Evolutionary conservation across 2,797 vertebrate genomes (phyloP), one percentile per base, ranked within the genome.

Genomic region (Dallia pectoralis): DNA sequence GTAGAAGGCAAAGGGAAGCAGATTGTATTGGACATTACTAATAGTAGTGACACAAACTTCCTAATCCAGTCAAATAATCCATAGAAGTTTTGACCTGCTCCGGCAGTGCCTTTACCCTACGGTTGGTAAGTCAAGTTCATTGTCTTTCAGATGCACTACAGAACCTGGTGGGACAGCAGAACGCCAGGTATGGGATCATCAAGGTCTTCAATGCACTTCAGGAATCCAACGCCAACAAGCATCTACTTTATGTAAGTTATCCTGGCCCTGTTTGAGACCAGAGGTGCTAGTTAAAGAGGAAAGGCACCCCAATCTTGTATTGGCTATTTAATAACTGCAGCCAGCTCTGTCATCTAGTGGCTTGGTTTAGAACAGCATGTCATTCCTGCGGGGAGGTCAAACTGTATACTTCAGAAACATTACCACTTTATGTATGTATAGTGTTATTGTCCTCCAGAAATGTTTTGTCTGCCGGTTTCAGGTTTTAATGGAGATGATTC

Each of bases 141-240:
- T 78, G 44, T 40, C 47, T n/a, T 3, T 79, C 90, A 99, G 97
- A 99, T 92, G 95, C 93, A 72, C 94, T 99, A 67, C 93, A 97
- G 86, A 99, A 93, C 86, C 93, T 99, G n/a, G 96, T 99, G 71
- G 98, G 98, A 87, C 98, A 99, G 84, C 98, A 99, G 89, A 99
- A 99, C 11, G 96, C 97, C 29, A 95, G 97, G 65, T 95, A 95
- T 1, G 98, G 97, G 63, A 95, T 99, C 84, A 96, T 99, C 86
- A 99, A 98, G 91, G 95, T 99, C 89, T 99, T 99, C 90, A 97
- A 94, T 9, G 96, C 95, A 0, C 85, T 99, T 82, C 98, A 99
- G 92, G 97, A 99, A 91, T 93, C 93, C 72, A 95, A 91, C 85
- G 97, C 97, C 89, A 99, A 99, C 92, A 98, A 97, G 87, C 97